Percentiles rank a stretch among this genome's conserved stretches.
Evolutionary conservation across 2,888 invertebrate species (phyloP).

Genomic region (Orchesellides sinensis): DNA sequence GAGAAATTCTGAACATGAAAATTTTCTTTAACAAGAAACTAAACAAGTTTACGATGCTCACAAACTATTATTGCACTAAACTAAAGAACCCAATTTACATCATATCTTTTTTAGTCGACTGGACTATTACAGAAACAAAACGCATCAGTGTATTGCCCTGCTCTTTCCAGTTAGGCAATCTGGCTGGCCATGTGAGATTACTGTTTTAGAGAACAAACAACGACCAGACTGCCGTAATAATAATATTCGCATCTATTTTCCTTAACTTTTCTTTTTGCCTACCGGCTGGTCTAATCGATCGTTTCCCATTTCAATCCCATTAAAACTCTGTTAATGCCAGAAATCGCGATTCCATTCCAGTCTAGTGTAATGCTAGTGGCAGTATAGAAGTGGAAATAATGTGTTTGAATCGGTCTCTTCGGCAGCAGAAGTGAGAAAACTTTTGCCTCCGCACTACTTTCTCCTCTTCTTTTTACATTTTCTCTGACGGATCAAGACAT

Average conservation of each 20-base stretch:
- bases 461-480: slow-evolving; percentile 41
- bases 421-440: slow-evolving; percentile 49
- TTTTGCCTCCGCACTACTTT: slow-evolving; percentile 29
- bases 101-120: too few species aligned
- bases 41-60: too few species aligned
- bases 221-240: slow-evolving; percentile 1
- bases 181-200: not conserved
- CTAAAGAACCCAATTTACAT: too few species aligned
- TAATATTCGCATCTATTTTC: slow-evolving; percentile 48
- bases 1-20: too few species aligned
- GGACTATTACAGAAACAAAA: too few species aligned
- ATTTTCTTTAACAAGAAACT: too few species aligned
- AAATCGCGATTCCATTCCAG: slow-evolving; percentile 58
- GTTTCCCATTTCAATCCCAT: slow-evolving; percentile 60
- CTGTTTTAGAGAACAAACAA: too few species aligned
- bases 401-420: slow-evolving; percentile 43
- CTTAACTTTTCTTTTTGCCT: slow-evolving; percentile 6
- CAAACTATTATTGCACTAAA: too few species aligned
- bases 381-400: slow-evolving; percentile 49
- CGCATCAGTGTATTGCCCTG: too few species aligned
- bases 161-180: too few species aligned
- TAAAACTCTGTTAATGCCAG: slow-evolving; percentile 62
- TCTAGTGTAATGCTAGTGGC: slow-evolving; percentile 11
- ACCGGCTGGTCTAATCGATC: slow-evolving; percentile 56
- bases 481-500: slow-evolving; percentile 53